Base-by-base conservation (phyloP, 2,888 invertebrate genomes). In the Hermaeophaga mercurialis region DNA sequence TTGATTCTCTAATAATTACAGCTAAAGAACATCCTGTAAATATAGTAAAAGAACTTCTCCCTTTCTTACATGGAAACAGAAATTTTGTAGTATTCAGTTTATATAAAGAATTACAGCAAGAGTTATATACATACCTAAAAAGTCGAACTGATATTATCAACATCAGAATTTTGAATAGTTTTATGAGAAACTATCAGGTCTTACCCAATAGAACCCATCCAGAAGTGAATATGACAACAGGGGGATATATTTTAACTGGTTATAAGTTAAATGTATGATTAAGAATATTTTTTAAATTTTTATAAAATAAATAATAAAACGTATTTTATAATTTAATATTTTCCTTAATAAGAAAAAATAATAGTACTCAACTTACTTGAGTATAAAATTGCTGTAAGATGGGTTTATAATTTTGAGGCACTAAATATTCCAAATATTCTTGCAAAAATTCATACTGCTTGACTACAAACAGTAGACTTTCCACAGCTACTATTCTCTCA, bases 151-250 rank as follows among this genome's bases (percentile, higher is more conserved):
- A 87, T 72, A 85, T 90, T 12, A 84, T 92, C 7, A 88, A 88
- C 70, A 77, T 97, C 33, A 86, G 86, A 73, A 77, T 99, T 7
- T 86, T 88, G 33, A 91, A 90, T 65, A 94, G 90, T 70, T 97
- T 96, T 86, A 80, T 93, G 76, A 83, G 96, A 64, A 86, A 88
- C 66, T 95, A 95, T 81, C 97, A 97, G 84, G 88, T 94, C 22
- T 78, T 95, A 60, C 88, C 90, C 1, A 88, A 92, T 63, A 84
- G 98, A 75, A 97, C 97, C 12, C 98, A 98, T 81, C 98, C 98
- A 1, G 89, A 92, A 73, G 94, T 97, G 26, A 86, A 85, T 68
- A 97, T 96, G 89, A 90, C 87, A 73, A 89, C 86, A 56, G 91
- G 96, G 71, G 98, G 98, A 1, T 97, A 89, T 78, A 78, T 98